Base-by-base conservation (phyloP, 2,888 invertebrate genomes). In the Drosophila affinis region DNA sequence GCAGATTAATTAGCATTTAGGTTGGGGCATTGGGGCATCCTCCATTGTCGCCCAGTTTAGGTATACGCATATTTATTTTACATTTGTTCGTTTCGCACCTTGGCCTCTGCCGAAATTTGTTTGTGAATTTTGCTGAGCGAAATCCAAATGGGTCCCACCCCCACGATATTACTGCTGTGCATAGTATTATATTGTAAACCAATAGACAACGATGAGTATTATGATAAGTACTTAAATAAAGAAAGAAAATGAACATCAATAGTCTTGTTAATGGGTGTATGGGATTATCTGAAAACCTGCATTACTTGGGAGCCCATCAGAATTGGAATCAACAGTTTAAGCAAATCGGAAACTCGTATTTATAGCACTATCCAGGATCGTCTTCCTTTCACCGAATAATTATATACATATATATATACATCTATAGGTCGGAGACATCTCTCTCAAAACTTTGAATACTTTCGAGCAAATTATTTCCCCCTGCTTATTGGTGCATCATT, bases 1-100 rank as follows among this genome's bases (percentile, higher is more conserved):
- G 71, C 59, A 60, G 60, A 78, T 78, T 83, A 88, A 84, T 88
- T 84, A 84, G 87, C 87, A 88, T 81, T 83, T 87, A 83, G 88
- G 84, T 78, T 81, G 52, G 62, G 76, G 72, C 78, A 85, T 21
- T 21, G 21, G 21, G 21, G 21, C 21, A 84, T 72, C 67, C 62
- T 74, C 59, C 59, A 60, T 62, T 77, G 73, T 75, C 46, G 46
- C 63, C 45, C 24, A 46, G 52, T 65, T 75, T 69, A 71, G 78
- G 77, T 67, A 64, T 71, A 61, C 72, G 65, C 62, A 53, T 72
- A 63, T 72, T 34, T 55, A 49, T 81, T 72, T 58, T n/a, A 6
- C 39, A 39, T 39, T 39, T 6, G 12, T 14, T 34, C 34, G 34
- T 5, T 34, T 34, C 34, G 34, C 34, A 34, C 34, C 12, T 68